Conservation (phyloP, 2,113 vertebrate genomes). For the Trachemys scripta region DNA sequence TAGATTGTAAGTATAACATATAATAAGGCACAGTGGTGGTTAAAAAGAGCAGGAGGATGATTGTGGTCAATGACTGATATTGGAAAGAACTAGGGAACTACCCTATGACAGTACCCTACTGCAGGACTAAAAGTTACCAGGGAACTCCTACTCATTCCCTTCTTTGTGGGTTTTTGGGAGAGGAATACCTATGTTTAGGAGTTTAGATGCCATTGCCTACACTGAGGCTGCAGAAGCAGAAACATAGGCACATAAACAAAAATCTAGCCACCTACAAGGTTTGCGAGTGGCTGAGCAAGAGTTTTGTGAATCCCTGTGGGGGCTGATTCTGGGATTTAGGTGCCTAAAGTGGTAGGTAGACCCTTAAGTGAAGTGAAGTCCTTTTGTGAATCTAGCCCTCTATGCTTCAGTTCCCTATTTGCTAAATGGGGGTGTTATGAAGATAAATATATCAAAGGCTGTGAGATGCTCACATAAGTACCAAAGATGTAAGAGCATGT, state of each 20-base stretch:
- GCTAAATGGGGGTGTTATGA: not conserved
- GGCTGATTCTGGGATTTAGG: not conserved
- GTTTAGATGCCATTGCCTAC: not conserved
- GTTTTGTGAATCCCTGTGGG: not conserved
- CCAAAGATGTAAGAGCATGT: not conserved
- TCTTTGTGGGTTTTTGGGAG: not conserved
- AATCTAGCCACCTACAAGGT: not conserved
- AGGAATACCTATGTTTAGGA: not conserved
- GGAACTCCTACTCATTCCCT: not conserved
- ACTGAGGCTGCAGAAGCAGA: not conserved
- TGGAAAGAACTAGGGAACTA: no score
- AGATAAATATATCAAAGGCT: not conserved
- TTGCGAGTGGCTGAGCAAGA: not conserved
- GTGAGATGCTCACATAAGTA: not conserved
- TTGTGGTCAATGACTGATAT: not conserved
- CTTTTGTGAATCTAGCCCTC: not conserved
- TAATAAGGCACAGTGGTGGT: not conserved
- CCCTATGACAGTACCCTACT: not conserved
- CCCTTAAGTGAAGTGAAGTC: not conserved
- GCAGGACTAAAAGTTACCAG: not conserved
- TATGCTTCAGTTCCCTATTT: not conserved
- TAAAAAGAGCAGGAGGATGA: not conserved
- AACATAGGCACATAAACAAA: not conserved
- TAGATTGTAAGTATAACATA: not conserved
- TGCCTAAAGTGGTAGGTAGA: not conserved